Percentiles rank a stretch among this genome's conserved stretches.
Evolutionary conservation across 2,797 vertebrate genomes (phyloP).

Genomic region (Darevskia nairensis): DNA sequence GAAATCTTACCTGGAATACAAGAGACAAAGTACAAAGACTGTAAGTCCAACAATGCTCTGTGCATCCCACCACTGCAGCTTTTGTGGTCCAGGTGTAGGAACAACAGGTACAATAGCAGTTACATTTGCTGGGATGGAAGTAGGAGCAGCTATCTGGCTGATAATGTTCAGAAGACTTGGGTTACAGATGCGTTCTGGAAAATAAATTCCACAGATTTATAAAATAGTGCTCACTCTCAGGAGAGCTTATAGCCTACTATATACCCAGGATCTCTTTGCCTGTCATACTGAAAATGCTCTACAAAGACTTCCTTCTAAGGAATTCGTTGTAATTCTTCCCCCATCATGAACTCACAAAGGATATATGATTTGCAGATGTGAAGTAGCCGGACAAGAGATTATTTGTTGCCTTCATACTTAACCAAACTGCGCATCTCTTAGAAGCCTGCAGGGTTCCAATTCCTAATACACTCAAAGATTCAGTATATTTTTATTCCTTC

Average conservation of each 20-base stretch:
- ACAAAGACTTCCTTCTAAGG: not conserved
- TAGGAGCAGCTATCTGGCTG: constrained; percentile 80
- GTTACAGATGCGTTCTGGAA: constrained; percentile 89
- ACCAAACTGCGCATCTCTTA: not conserved
- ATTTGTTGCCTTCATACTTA: not conserved
- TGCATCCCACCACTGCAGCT: constrained; percentile 86
- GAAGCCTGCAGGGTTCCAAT: not conserved
- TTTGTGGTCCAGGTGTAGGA: constrained; percentile 67
- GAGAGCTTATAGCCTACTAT: not conserved
- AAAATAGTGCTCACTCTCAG: too few relatives aligned
- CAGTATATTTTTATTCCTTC: not conserved
- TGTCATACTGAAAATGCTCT: not conserved
- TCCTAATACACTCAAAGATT: not conserved
- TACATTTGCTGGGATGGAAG: constrained; percentile 79
- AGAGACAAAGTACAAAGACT: constrained; percentile 89
- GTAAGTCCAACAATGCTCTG: constrained; percentile 86
- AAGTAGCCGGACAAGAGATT: not conserved
- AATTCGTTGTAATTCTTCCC: not conserved
- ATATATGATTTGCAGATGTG: not conserved
- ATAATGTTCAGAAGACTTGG: constrained; percentile 89
- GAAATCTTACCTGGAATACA: constrained; percentile 91
- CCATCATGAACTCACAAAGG: not conserved
- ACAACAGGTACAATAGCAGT: constrained; percentile 76
- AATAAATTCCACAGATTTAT: constrained; percentile 31
- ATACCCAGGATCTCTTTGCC: not conserved